Evolutionary conservation across 2,113 vertebrate species (phyloP), one percentile per base, ranked within the genome.

Genomic region (Talpa occidentalis): DNA sequence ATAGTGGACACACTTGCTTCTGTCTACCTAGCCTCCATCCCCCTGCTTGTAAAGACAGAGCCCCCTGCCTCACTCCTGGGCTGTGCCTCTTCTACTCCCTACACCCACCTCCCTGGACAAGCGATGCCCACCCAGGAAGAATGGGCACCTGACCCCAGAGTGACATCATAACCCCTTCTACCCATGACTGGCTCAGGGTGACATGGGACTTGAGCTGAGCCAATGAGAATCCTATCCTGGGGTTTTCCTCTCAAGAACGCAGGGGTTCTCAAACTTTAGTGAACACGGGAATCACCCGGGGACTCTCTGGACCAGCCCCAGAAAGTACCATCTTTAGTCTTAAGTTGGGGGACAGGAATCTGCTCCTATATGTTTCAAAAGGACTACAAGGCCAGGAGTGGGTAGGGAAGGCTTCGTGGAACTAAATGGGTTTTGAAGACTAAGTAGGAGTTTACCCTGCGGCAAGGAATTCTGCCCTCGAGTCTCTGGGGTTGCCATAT

Each of bases 231-330:
- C 81, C 59, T 56, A 90, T 7, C 26, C 30, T 52, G 21, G 44
- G 2, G 11, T 30, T 83, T 62, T 73, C 66, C 24, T 44, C 80
- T 91, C 40, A 67, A 60, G 67, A 78, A 96, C 56, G 17, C 59
- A 78, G 69, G 22, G 17, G 2, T 82, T 74, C 19, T 28, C 62
- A 86, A 52, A 83, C 12, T 67, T 42, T 35, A 70, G 49, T 9
- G 10, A 44, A 21, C 78, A 66, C 1, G 21, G 49, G 70, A 83
- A 40, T 89, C 24, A 22, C 5, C 67, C 21, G 37, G 90, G 42
- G 64, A 40, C 40, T 78, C 54, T 91, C n/a, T 89, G 83, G 60
- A 88, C 47, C 70, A 86, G 42, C 79, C 24, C 78, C 16, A 77
- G 11, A 91, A 2, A 21, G 1, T 70, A 70, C 47, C 49, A 74